These are phyloP conservation scores for Stegostoma tigrinum DNA, from an alignment of 2,113 vertebrate species.

Conservation along the genomic window DNA sequence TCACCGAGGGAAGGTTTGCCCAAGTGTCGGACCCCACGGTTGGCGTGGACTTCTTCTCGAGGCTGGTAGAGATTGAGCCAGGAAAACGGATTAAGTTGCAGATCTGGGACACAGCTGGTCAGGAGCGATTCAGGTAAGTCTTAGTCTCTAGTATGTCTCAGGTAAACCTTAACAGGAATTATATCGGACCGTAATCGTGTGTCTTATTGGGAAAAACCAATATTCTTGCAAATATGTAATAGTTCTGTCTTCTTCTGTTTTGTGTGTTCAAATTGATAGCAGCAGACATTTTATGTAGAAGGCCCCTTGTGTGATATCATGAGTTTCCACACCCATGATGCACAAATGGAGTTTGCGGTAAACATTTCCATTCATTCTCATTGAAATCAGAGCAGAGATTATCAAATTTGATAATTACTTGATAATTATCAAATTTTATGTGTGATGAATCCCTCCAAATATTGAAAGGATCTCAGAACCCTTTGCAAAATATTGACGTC, in stretches of 20 bases:
- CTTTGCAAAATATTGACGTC: not conserved
- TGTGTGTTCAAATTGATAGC: not conserved
- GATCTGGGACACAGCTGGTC: slow-evolving; percentile 83
- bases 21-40: slow-evolving; percentile 91
- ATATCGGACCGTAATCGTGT: slow-evolving; percentile 36
- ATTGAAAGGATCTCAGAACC: not conserved
- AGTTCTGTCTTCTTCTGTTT: not conserved
- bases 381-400: not conserved
- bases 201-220: not conserved
- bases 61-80: slow-evolving; percentile 87
- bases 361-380: slow-evolving; percentile 24
- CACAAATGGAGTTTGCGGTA: not conserved
- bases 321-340: slow-evolving; percentile 17
- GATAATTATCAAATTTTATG: not conserved
- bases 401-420: not conserved
- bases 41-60: slow-evolving; percentile 92
- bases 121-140: slow-evolving; percentile 79
- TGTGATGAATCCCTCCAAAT: not conserved
- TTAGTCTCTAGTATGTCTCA: not conserved
- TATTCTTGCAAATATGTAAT: not conserved
- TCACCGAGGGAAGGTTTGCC: slow-evolving; percentile 87
- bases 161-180: not conserved
- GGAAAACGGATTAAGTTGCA: slow-evolving; percentile 89
- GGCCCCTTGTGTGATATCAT: slow-evolving; percentile 15
- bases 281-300: slow-evolving; percentile 30